Percentiles rank a stretch among this genome's conserved stretches.
Conservation (phyloP, 2,888 invertebrate genomes). For the Phyto melanocephala region DNA sequence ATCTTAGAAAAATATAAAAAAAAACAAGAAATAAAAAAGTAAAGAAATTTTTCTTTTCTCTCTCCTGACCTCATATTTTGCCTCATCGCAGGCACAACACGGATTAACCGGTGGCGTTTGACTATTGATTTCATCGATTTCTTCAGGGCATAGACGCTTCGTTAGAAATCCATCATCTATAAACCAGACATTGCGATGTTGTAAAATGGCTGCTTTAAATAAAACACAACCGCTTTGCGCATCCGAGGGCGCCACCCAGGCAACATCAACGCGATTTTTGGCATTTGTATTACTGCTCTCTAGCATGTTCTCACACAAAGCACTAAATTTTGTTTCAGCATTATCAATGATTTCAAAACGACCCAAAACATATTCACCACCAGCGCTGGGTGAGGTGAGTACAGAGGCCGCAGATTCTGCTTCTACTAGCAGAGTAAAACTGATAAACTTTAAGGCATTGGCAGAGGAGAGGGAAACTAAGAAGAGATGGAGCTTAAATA, state of each 20-base stretch:
- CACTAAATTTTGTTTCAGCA: constrained; percentile 86
- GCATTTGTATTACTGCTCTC: constrained; percentile 87
- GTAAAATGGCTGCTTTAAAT: constrained; percentile 88
- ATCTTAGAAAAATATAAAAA: constrained; percentile 81
- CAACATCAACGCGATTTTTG: constrained; percentile 86
- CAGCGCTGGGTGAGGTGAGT: constrained; percentile 68
- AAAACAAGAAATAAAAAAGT: not conserved
- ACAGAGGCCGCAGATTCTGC: constrained; percentile 79
- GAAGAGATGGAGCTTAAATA: constrained; percentile 49
- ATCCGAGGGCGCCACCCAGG: constrained; percentile 89
- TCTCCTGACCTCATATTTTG: constrained; percentile 92
- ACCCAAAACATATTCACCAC: constrained; percentile 80
- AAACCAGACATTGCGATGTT: constrained; percentile 87
- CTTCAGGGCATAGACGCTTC: constrained; percentile 86
- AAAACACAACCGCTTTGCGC: constrained; percentile 89
- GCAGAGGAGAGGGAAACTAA: constrained; percentile 84
- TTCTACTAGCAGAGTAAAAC: constrained; percentile 90
- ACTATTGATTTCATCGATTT: constrained; percentile 82
- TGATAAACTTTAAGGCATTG: constrained; percentile 85
- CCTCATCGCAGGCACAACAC: constrained; percentile 98
- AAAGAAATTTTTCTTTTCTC: not conserved
- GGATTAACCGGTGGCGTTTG: constrained; percentile 84
- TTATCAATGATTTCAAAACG: constrained; percentile 86
- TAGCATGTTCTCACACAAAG: constrained; percentile 90
- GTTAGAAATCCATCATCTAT: constrained; percentile 88